Evolutionary conservation across 2,113 vertebrate species (phyloP).

Genomic region (Nothocercus julius): DNA sequence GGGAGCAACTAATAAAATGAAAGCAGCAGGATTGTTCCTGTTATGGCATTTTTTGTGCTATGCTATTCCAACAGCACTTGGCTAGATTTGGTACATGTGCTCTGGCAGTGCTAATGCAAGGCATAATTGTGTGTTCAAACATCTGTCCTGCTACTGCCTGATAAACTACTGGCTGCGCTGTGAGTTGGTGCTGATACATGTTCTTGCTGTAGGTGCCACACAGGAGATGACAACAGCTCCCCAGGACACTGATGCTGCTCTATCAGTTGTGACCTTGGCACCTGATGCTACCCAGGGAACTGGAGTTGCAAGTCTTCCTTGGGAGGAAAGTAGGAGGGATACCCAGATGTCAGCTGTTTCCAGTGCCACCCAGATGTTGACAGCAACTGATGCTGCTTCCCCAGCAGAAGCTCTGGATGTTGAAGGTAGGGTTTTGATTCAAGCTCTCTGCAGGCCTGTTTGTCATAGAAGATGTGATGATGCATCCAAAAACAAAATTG

Average conservation of each 20-base stretch:
- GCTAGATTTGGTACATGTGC: not conserved
- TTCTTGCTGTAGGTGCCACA: conserved; percentile 49
- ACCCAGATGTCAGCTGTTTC: not conserved
- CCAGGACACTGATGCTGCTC: conserved; percentile 32
- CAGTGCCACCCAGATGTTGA: conserved; percentile 3
- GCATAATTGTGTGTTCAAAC: not conserved
- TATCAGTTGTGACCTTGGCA: not conserved
- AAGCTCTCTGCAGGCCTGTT: accelerated
- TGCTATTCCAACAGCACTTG: not conserved
- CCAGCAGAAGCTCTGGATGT: not conserved
- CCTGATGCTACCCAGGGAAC: not conserved
- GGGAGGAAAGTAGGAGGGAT: conserved; percentile 7
- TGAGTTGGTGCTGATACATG: not conserved
- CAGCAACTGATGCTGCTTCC: not conserved
- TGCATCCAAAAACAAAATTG: not conserved
- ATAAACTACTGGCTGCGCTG: not conserved
- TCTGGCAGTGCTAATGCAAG: not conserved
- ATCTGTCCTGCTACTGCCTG: not conserved
- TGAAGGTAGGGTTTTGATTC: conserved; percentile 51
- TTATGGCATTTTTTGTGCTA: not conserved
- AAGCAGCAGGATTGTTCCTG: not conserved
- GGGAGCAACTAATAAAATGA: not conserved
- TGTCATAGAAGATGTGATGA: not conserved
- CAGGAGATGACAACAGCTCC: conserved; percentile 39
- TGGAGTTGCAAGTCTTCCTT: not conserved